Evolutionary conservation across 2,113 vertebrate genomes (phyloP).

Genomic region (Grammomys surdaster): DNA sequence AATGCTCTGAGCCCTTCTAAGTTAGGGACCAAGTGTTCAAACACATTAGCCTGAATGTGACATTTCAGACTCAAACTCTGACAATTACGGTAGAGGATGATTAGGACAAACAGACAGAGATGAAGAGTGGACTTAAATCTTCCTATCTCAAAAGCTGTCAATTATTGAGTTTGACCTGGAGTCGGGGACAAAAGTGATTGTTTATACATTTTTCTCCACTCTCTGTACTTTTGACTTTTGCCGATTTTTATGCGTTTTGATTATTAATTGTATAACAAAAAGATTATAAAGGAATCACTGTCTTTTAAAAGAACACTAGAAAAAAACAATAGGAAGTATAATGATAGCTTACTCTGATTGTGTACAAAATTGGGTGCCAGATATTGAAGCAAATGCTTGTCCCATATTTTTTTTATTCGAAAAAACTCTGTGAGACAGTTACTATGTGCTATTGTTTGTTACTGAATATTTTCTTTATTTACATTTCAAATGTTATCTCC

Average conservation of each 20-base stretch:
- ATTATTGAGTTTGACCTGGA: background rate
- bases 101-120: background rate
- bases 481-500: too few relatives aligned
- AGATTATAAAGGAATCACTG: background rate
- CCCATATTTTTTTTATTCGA: background rate
- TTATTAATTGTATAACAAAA: conserved; percentile 17
- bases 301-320: background rate
- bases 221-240: background rate
- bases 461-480: too few relatives aligned
- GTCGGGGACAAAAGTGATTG: background rate
- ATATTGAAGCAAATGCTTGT: background rate
- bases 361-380: background rate
- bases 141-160: background rate
- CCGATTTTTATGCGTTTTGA: background rate
- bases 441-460: background rate
- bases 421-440: background rate
- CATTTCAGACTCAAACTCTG: background rate
- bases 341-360: background rate
- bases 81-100: background rate
- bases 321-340: background rate
- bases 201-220: background rate
- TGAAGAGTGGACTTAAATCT: background rate
- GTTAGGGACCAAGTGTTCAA: background rate
- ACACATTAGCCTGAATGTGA: background rate
- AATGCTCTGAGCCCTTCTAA: background rate